Conservation (phyloP, 2,113 vertebrate species). For the Sander vitreus region DNA sequence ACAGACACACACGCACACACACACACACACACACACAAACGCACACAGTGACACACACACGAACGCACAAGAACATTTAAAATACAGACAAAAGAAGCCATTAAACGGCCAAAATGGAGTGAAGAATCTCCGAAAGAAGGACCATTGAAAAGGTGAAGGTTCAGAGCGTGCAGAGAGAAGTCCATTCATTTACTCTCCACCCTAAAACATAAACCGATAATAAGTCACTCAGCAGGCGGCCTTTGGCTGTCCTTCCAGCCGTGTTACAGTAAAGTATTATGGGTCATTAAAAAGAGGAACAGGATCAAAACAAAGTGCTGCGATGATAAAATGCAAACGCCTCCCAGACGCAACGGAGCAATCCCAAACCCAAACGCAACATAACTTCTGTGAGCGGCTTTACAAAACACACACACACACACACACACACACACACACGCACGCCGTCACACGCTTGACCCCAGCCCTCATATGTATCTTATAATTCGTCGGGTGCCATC, state of each 20-base stretch:
- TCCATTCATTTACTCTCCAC: conserved; percentile 63
- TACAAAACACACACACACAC: background rate
- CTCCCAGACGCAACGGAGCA: background rate
- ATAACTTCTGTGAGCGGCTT: conserved; percentile 30
- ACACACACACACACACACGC: no score
- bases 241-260: conserved; percentile 66
- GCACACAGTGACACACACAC: no score
- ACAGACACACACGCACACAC: no score
- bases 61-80: background rate
- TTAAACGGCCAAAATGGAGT: conserved; percentile 33
- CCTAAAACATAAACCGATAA: conserved; percentile 63
- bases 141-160: conserved; percentile 50
- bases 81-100: conserved; percentile 21
- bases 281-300: conserved; percentile 74
- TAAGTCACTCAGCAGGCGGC: conserved; percentile 57
- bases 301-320: conserved; percentile 74
- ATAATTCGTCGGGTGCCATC: conserved; percentile 43
- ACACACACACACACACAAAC: no score
- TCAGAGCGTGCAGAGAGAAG: conserved; percentile 36
- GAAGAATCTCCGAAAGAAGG: conserved; percentile 33
- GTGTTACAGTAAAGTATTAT: conserved; percentile 68
- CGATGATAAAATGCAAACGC: conserved; percentile 45
- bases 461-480: conserved; percentile 9
- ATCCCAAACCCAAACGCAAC: background rate
- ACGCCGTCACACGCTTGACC: no score